These are phyloP conservation scores for Parazoanthus darwini DNA, from an alignment of 92 coral and sea anemone species.

Conservation along the genomic window DNA sequence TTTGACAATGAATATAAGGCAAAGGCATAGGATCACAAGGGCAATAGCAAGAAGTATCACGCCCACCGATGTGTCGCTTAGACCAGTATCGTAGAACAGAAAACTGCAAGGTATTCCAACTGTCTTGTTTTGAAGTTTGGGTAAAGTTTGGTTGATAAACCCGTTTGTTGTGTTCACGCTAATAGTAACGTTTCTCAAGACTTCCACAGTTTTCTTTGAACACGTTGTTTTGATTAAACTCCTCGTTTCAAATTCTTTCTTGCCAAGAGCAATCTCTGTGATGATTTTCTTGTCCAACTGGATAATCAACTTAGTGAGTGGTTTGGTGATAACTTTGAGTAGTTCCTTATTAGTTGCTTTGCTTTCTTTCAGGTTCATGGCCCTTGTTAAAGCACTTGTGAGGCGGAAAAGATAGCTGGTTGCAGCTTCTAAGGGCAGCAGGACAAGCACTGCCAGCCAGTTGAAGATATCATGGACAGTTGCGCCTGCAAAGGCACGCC, in stretches of 20 bases:
- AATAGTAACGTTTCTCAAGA: too few relatives aligned
- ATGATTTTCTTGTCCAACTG: conserved; percentile 82
- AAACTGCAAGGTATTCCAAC: conserved; percentile 25
- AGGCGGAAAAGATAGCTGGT: conserved; percentile 45
- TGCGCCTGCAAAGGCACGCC: conserved; percentile 64
- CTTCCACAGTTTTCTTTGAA: conserved; percentile 1
- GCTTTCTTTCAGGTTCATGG: conserved; percentile 36
- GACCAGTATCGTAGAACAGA: conserved; percentile 53
- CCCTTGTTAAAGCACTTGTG: conserved; percentile 26
- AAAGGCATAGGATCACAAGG: conserved; percentile 55
- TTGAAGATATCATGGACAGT: conserved; percentile 63
- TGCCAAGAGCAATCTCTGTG: conserved; percentile 68
- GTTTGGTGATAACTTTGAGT: conserved; percentile 49
- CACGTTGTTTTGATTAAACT: conserved; percentile 71
- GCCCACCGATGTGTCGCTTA: conserved; percentile 54
- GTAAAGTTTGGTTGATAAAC: too few relatives aligned
- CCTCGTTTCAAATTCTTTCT: conserved; percentile 41
- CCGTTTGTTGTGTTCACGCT: conserved; percentile 1
- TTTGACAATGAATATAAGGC: conserved; percentile 69
- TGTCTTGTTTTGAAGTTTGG: not conserved
- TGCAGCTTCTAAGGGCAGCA: conserved; percentile 57
- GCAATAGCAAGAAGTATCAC: conserved; percentile 46
- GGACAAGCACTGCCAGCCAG: conserved; percentile 53
- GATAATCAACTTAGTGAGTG: conserved; percentile 64
- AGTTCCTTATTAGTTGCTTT: conserved; percentile 45